Evolutionary conservation across 2,888 invertebrate genomes (phyloP), one percentile per base, ranked within the genome.

Genomic region (Stratiomys singularior): DNA sequence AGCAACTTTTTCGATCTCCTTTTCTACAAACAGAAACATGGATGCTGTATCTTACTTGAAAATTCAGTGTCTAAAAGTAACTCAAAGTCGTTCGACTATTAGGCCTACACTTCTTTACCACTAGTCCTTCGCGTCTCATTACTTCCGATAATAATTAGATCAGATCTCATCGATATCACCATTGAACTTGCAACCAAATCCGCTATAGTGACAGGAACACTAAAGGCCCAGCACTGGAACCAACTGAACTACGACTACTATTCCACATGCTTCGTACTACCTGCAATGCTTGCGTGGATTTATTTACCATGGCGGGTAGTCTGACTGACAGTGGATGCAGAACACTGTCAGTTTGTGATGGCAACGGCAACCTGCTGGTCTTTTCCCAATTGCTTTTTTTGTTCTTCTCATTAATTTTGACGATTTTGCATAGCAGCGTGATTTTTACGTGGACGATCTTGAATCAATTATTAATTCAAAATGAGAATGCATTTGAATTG

Each of bases 131-230:
- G 9, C 18, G 9, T 9, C 37, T 4, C 15, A 30, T 2, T 7
- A 30, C 4, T 15, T n/a, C 2, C 64, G 25, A 64, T 25, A 28
- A 64, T 64, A 64, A 64, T 64, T 64, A 64, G 64, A 28, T 64
- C 64, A 64, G 28, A 64, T 2, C 9, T 28, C 28, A 27, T 64
- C 52, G 64, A 60, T 60, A 60, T 60, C 60, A 60, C 23, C 60
- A 11, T 13, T n/a, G 52, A 52, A 52, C 52, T 21, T 18, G 27
- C 28, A 15, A 52, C 7, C 11, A 60, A 64, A 64, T 28, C 64
- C 27, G 64, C n/a, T 64, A 7, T 4, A 52, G 15, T 7, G n/a
- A 64, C 5, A 28, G 11, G 15, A 64, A 28, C 28, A 64, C 27
- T 1, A 27, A 28, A 64, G 64, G 64, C 28, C 64, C 15, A 1